These are phyloP conservation scores for Spinus olivaceus DNA, from an alignment of 2,797 vertebrate genomes.

Conservation along the genomic window DNA sequence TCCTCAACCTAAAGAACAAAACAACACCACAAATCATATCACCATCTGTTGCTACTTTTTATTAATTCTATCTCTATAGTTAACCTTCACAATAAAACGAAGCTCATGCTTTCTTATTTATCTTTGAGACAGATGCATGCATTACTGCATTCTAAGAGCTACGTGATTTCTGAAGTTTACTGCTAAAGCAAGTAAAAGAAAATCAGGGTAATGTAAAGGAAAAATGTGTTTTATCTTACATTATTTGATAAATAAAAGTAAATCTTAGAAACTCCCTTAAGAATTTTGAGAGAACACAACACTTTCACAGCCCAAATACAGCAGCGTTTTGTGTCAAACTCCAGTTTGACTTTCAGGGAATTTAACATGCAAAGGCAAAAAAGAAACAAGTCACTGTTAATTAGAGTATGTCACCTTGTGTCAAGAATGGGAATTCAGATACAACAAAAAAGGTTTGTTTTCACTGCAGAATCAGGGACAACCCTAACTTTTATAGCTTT, in stretches of 20 bases:
- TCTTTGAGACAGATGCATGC: neutral
- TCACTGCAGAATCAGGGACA: neutral
- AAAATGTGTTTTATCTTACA: neutral
- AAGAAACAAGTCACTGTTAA: neutral
- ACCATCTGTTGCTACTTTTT: neutral
- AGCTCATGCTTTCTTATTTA: neutral
- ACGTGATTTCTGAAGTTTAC: neutral
- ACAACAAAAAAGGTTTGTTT: neutral
- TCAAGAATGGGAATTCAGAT: neutral
- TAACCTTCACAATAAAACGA: neutral
- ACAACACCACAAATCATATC: neutral
- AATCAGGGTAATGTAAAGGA: neutral
- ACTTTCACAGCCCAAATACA: neutral
- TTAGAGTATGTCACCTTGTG: neutral
- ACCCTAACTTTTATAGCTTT: neutral
- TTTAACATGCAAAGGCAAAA: neutral
- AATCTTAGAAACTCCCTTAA: neutral
- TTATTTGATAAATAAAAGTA: neutral
- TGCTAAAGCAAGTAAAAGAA: neutral
- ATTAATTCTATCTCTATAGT: neutral
- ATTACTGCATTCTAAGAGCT: neutral
- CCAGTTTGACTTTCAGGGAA: neutral
- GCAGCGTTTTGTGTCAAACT: neutral
- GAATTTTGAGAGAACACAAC: neutral
- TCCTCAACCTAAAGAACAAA: conserved; percentile 84